Conservation (phyloP, 2,797 vertebrate genomes). For the Geotrypetes seraphini region DNA sequence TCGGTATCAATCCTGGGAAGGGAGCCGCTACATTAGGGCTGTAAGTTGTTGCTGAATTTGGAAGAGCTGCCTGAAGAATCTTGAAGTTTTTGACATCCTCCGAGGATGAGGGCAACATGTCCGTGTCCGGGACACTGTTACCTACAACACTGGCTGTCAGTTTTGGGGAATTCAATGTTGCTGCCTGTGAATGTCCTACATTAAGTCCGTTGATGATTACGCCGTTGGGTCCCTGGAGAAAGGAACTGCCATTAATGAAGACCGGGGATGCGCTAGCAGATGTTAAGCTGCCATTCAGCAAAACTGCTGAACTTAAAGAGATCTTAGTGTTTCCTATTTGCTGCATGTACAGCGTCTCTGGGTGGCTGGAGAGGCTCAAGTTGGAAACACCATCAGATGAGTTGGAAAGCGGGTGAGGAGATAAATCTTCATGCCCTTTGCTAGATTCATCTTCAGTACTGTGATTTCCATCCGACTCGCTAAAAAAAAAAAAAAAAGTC, state of each 20-base stretch:
- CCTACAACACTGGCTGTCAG: conserved; percentile 58
- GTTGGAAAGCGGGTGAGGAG: conserved; percentile 79
- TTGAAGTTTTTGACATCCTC: conserved; percentile 77
- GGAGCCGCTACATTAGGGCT: conserved; percentile 47
- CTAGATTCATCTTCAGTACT: conserved; percentile 94
- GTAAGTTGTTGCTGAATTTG: conserved; percentile 61
- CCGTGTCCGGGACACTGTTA: conserved; percentile 64
- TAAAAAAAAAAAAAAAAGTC: conserved; percentile 21
- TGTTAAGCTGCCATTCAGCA: conserved; percentile 81
- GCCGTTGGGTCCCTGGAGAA: conserved; percentile 84
- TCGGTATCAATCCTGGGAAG: conserved; percentile 72
- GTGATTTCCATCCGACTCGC: conserved; percentile 76
- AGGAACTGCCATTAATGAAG: conserved; percentile 88
- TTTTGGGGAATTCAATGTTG: conserved; percentile 73
- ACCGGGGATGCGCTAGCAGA: conserved; percentile 71
- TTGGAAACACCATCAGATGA: conserved; percentile 69
- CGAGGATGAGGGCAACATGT: conserved; percentile 67
- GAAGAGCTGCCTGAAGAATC: conserved; percentile 59
- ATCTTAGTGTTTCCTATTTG: conserved; percentile 94
- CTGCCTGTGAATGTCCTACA: conserved; percentile 73
- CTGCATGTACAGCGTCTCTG: conserved; percentile 79
- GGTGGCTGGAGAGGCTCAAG: conserved; percentile 61
- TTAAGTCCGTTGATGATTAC: conserved; percentile 90
- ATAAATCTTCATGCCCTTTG: conserved; percentile 92
- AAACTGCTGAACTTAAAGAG: conserved; percentile 66